These are phyloP conservation scores for Bombus sylvicola DNA, from an alignment of 1,140 invertebrate species.

Conservation along the genomic window DNA sequence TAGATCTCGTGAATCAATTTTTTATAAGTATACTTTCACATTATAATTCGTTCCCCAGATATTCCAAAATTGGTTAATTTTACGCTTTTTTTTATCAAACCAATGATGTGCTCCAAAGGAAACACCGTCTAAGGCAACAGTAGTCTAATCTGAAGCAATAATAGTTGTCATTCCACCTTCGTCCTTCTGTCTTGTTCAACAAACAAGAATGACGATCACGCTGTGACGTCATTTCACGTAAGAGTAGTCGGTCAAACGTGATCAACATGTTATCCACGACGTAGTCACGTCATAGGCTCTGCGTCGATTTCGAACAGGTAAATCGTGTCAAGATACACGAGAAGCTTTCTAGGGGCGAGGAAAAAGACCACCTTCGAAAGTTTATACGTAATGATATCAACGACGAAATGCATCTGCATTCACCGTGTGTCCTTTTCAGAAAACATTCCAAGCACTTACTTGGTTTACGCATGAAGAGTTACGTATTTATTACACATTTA, in stretches of 20 bases:
- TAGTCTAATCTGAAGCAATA: not conserved
- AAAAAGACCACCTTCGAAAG: not conserved
- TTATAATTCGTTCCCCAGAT: not conserved
- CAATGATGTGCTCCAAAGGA: not conserved
- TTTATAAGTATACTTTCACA: not conserved
- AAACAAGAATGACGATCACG: not conserved
- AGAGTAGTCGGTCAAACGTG: constrained; percentile 39
- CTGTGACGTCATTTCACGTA: constrained; percentile 53
- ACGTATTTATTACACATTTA: too few relatives aligned
- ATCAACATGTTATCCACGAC: constrained; percentile 10
- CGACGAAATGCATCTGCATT: not conserved
- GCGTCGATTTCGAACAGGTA: not conserved
- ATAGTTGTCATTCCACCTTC: not conserved
- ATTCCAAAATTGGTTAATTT: not conserved
- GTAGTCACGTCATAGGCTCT: not conserved
- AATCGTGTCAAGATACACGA: not conserved
- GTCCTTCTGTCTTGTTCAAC: not conserved
- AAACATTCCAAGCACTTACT: not conserved
- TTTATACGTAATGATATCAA: not conserved
- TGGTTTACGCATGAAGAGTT: not conserved
- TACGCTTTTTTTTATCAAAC: not conserved
- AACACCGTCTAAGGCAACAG: not conserved
- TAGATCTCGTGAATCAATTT: not conserved
- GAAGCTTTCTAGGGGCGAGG: too few relatives aligned
- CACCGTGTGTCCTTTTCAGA: not conserved